A percentile compares a stretch with the other conserved stretches of the same genome.
phyloP scores from a whole-genome alignment of 1,140 invertebrate genomes.

The Muscidifurax raptorellus region DNA sequence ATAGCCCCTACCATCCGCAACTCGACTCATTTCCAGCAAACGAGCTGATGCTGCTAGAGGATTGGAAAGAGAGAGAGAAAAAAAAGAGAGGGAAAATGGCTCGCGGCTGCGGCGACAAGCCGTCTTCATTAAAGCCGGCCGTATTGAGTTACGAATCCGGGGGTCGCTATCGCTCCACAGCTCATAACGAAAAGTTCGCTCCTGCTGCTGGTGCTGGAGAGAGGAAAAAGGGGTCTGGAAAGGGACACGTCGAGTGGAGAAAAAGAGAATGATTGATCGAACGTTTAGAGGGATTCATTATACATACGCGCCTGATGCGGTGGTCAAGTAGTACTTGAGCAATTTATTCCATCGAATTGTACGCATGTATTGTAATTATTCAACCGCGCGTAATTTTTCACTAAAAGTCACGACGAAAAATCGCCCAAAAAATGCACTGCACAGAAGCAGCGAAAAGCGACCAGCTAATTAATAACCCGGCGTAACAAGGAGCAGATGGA shows the following conservation, averaged over 20 bases:
- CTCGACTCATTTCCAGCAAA: conserved; percentile 27
- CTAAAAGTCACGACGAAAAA: not conserved
- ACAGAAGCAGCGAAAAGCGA: conserved; percentile 60
- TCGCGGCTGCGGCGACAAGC: conserved; percentile 45
- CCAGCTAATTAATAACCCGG: conserved; percentile 72
- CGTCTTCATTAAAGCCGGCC: conserved; percentile 61
- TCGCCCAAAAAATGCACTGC: not conserved
- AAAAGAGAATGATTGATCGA: conserved; percentile 27
- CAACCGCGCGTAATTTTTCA: not conserved
- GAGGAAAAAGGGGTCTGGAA: not conserved
- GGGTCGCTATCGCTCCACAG: not conserved
- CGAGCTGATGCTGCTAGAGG: not conserved
- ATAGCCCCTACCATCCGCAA: not conserved
- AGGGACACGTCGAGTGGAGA: not conserved
- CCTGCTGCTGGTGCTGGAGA: not conserved
- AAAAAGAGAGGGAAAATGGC: conserved; percentile 37
- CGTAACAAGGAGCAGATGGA: conserved; percentile 74
- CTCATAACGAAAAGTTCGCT: conserved; percentile 37
- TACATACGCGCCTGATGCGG: not conserved
- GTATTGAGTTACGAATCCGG: conserved; percentile 61
- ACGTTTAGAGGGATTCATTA: conserved; percentile 35
- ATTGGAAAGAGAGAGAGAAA: not conserved
- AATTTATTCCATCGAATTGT: not conserved
- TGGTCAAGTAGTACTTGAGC: conserved; percentile 23
- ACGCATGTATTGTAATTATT: not conserved